phyloP scores from a whole-genome alignment of 2,888 invertebrate species.

The Orthosia cruda region DNA sequence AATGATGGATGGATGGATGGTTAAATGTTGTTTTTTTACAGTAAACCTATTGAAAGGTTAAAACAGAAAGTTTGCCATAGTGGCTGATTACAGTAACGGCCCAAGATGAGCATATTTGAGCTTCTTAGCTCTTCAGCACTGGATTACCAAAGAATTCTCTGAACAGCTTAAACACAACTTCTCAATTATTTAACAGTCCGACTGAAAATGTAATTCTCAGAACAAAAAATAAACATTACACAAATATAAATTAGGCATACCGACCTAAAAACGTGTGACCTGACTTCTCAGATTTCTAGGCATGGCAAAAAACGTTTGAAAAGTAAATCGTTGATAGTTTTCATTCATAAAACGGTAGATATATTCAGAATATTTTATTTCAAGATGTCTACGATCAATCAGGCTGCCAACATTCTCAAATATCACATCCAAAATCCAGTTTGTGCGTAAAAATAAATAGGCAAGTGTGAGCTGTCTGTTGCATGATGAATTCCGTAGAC shows the following conservation, averaged over 20 bases:
- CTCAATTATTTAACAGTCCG: background rate
- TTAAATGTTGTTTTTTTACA: too few relatives aligned
- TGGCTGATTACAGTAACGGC: too few relatives aligned
- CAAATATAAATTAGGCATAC: conserved; percentile 4
- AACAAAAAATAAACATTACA: background rate
- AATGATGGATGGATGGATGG: too few relatives aligned
- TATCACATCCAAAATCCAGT: conserved; percentile 58
- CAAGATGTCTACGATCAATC: conserved; percentile 63
- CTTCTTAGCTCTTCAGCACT: too few relatives aligned
- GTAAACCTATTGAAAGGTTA: too few relatives aligned
- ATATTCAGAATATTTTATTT: conserved; percentile 61
- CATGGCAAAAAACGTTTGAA: conserved; percentile 2
- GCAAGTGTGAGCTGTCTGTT: conserved; percentile 22
- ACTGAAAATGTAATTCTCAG: background rate
- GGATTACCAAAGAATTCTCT: background rate
- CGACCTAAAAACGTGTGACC: conserved; percentile 1
- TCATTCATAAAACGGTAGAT: conserved; percentile 66
- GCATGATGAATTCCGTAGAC: conserved; percentile 33
- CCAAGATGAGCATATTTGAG: too few relatives aligned
- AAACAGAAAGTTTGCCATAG: too few relatives aligned
- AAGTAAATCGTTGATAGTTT: conserved; percentile 42
- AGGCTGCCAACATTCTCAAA: conserved; percentile 63
- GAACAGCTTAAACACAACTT: background rate
- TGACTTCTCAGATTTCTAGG: conserved; percentile 33
- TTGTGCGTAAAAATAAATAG: conserved; percentile 61